These are phyloP conservation scores for Hoplodrina ambigua DNA, from an alignment of 2,888 invertebrate genomes.

Conservation along the genomic window DNA sequence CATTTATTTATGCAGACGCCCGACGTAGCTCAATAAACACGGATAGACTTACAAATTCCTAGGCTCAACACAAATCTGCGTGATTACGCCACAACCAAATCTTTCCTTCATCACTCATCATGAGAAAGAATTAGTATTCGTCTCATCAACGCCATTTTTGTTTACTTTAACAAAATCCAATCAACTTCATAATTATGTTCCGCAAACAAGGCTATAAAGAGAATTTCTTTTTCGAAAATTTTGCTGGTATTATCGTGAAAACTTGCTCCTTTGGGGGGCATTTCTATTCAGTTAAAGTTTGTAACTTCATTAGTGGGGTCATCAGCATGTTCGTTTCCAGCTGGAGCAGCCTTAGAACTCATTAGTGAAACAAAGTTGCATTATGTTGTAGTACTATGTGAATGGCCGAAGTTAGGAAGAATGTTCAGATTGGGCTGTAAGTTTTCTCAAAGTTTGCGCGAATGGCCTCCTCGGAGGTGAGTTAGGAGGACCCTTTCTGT, in stretches of 20 bases:
- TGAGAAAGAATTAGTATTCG: slow-evolving; percentile 39
- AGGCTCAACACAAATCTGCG: slow-evolving; percentile 46
- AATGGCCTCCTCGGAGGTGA: slow-evolving; percentile 41
- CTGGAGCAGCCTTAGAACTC: slow-evolving; percentile 45
- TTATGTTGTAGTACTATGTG: slow-evolving; percentile 52
- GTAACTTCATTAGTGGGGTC: slow-evolving; percentile 51
- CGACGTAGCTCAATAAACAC: slow-evolving; percentile 29
- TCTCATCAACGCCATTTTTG: slow-evolving; percentile 34
- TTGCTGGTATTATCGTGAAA: slow-evolving; percentile 29
- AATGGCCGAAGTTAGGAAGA: slow-evolving; percentile 60
- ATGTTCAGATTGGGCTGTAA: slow-evolving; percentile 55
- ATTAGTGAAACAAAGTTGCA: slow-evolving; percentile 59
- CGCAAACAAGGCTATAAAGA: slow-evolving; percentile 40
- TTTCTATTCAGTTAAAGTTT: slow-evolving; percentile 55
- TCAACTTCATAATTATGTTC: slow-evolving; percentile 49
- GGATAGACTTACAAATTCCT: slow-evolving; percentile 43
- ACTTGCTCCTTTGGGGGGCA: slow-evolving; percentile 33
- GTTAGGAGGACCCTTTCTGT: slow-evolving; percentile 46
- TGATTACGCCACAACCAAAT: slow-evolving; percentile 15
- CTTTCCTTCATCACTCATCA: slow-evolving; percentile 22
- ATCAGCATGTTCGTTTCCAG: slow-evolving; percentile 32
- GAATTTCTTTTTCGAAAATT: slow-evolving; percentile 29
- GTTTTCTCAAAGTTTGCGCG: slow-evolving; percentile 47
- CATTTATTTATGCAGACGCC: slow-evolving; percentile 47
- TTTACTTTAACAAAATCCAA: slow-evolving; percentile 49